Evolutionary conservation across 37 sponge, comb jelly and placozoan genomes (phyloP).

Genomic region (Aplysina aerophoba): DNA sequence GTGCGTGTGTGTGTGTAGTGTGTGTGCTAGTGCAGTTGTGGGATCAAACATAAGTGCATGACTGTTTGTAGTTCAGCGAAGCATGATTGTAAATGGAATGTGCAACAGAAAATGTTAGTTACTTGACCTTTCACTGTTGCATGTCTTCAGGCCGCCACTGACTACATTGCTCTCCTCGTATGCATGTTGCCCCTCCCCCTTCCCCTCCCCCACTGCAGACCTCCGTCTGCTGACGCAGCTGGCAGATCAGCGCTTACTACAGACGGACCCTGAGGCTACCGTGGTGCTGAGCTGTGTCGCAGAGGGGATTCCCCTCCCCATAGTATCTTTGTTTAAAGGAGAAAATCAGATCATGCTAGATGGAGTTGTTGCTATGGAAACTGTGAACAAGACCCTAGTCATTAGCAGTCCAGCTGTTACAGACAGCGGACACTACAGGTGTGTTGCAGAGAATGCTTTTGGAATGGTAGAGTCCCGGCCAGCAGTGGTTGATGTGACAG

Average conservation of each 20-base stretch:
- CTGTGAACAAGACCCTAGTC: neutral
- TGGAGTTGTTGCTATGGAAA: neutral
- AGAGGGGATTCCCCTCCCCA: slow-evolving; percentile 14
- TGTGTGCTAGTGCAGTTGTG: neutral
- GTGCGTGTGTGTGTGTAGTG: neutral
- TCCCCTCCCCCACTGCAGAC: too few species aligned
- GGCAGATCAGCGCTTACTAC: too few species aligned
- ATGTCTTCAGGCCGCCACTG: too few species aligned
- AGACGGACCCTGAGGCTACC: too few species aligned
- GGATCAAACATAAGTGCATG: too few species aligned
- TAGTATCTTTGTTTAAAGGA: neutral
- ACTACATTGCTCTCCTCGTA: too few species aligned
- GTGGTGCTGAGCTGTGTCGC: neutral
- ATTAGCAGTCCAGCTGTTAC: neutral
- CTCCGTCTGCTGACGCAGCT: too few species aligned
- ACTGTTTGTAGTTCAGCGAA: too few species aligned
- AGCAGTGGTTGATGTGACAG: neutral
- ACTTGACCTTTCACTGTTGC: too few species aligned
- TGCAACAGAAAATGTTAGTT: too few species aligned
- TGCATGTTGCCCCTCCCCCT: too few species aligned
- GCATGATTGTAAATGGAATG: too few species aligned
- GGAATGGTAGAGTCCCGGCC: neutral
- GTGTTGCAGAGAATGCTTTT: neutral
- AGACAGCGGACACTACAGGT: neutral
- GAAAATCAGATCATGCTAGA: neutral